A percentile compares a stretch with the other conserved stretches of the same genome.
phyloP scores from a whole-genome alignment of 2,113 vertebrate genomes.

The Engystomops pustulosus region DNA sequence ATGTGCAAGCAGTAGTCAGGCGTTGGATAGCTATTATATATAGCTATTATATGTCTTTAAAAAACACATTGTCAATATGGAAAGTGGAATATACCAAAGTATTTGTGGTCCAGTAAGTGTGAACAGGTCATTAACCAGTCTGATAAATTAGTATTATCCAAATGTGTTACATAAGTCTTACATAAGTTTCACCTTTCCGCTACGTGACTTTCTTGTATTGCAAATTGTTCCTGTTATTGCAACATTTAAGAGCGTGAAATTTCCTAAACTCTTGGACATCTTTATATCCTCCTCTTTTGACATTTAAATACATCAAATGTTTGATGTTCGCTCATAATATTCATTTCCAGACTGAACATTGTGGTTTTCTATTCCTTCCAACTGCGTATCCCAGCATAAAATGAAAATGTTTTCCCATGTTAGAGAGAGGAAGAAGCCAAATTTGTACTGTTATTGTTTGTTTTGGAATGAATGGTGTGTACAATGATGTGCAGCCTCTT shows the following conservation, averaged over 20 bases:
- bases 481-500: conserved; percentile 3
- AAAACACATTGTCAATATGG: too few species aligned
- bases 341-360: conserved; percentile 45
- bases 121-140: neutral
- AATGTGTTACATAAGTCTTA: neutral
- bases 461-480: conserved; percentile 42
- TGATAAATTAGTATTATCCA: neutral
- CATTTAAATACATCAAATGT: conserved; percentile 54
- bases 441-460: conserved; percentile 35
- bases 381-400: conserved; percentile 26
- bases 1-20: too few species aligned
- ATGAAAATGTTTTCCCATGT: conserved; percentile 41
- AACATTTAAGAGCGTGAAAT: conserved; percentile 32
- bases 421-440: conserved; percentile 17
- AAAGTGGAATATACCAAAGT: neutral
- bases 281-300: conserved; percentile 28
- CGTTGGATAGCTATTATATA: too few species aligned
- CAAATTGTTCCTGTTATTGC: conserved; percentile 18
- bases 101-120: neutral
- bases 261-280: conserved; percentile 18
- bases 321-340: conserved; percentile 18
- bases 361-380: conserved; percentile 51
- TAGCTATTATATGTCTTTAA: too few species aligned
- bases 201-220: neutral
- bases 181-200: neutral